These are phyloP conservation scores for Anarhynchus alexandrinus DNA, from an alignment of 2,113 vertebrate genomes.

Conservation along the genomic window DNA sequence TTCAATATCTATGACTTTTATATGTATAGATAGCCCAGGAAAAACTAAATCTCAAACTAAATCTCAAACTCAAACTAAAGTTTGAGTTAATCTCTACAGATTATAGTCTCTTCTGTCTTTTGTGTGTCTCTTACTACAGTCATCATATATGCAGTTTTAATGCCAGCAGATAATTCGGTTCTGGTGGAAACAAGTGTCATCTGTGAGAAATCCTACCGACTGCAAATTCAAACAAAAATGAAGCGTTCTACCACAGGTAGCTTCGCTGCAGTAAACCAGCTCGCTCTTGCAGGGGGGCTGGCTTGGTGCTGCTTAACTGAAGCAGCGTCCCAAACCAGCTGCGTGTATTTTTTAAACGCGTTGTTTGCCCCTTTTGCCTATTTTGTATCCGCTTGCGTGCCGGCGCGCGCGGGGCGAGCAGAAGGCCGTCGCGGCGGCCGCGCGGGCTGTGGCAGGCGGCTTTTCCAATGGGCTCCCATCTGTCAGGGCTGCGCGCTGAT, in stretches of 20 bases:
- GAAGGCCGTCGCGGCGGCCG: neutral
- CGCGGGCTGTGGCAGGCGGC: slow-evolving; percentile 60
- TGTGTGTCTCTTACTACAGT: neutral
- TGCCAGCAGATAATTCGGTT: neutral
- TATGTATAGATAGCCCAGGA: neutral
- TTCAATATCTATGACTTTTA: rapidly evolving
- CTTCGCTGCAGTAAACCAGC: neutral
- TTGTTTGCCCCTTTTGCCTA: neutral
- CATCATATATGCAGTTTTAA: neutral
- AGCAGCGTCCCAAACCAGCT: rapidly evolving
- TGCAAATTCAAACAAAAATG: neutral
- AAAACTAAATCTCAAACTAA: neutral
- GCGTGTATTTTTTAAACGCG: neutral
- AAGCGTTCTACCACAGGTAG: neutral
- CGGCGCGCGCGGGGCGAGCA: neutral
- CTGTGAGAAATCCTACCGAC: neutral
- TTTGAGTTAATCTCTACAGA: neutral
- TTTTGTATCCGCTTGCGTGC: neutral
- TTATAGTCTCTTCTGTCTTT: neutral
- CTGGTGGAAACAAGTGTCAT: neutral
- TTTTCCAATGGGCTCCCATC: slow-evolving; percentile 77
- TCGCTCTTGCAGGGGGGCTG: neutral
- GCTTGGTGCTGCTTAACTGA: neutral
- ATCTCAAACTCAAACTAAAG: no score
- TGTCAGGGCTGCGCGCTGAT: slow-evolving; percentile 75